These are phyloP conservation scores for Phymastichus coffea DNA, from an alignment of 1,140 invertebrate species.

Conservation along the genomic window DNA sequence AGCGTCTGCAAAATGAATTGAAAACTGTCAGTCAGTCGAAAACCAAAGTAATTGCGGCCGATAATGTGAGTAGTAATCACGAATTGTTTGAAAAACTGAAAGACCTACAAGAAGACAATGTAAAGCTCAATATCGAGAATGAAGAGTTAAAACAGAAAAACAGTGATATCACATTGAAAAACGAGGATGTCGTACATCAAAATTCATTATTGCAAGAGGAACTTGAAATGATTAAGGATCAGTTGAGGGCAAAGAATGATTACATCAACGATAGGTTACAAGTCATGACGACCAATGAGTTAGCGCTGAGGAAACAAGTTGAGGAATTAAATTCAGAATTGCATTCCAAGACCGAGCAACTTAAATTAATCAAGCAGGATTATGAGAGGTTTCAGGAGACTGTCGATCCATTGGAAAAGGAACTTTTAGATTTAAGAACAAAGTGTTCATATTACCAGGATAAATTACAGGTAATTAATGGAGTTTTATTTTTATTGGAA, in stretches of 20 bases:
- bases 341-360: constrained; percentile 48
- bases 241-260: constrained; percentile 49
- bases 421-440: constrained; percentile 43
- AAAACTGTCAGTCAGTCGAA: constrained; percentile 38
- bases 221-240: constrained; percentile 53
- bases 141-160: constrained; percentile 47
- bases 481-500: neutral
- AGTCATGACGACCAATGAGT: constrained; percentile 44
- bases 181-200: constrained; percentile 48
- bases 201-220: constrained; percentile 49
- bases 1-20: constrained; percentile 44
- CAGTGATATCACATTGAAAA: constrained; percentile 41
- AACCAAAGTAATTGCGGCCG: constrained; percentile 23
- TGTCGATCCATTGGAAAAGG: constrained; percentile 48
- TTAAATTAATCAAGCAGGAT: constrained; percentile 43
- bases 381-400: constrained; percentile 46
- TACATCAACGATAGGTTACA: constrained; percentile 50
- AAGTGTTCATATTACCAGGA: constrained; percentile 48
- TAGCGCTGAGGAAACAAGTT: constrained; percentile 46
- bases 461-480: constrained; percentile 48
- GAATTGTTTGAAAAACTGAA: constrained; percentile 43
- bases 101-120: constrained; percentile 46
- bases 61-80: constrained; percentile 31
- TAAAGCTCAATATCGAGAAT: constrained; percentile 47
- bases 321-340: constrained; percentile 49